Evolutionary conservation across 2,113 vertebrate genomes (phyloP).

Genomic region (Dromaius novaehollandiae): DNA sequence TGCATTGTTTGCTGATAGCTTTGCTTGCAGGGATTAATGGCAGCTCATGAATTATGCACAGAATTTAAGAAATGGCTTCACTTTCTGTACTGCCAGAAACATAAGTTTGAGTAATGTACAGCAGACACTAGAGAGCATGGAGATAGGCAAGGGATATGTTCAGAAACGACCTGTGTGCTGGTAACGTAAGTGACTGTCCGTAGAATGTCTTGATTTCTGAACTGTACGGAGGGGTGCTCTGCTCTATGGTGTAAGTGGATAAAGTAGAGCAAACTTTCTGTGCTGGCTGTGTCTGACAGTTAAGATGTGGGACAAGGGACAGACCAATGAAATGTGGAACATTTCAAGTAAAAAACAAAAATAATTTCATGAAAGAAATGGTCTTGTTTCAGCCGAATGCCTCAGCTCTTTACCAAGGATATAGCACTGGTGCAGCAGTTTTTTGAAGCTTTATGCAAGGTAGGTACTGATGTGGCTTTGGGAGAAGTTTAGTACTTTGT

Average conservation of each 20-base stretch:
- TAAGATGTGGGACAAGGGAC: neutral
- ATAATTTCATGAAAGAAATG: neutral
- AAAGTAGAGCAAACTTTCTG: neutral
- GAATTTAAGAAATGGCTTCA: neutral
- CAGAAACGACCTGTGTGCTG: neutral
- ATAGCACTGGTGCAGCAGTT: constrained; percentile 98
- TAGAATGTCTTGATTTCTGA: neutral
- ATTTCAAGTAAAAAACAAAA: neutral
- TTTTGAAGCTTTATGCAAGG: constrained; percentile 98
- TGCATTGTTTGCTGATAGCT: neutral
- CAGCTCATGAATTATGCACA: neutral
- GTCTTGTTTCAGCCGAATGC: constrained; percentile 90
- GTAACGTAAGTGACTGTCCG: neutral
- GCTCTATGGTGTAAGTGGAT: neutral
- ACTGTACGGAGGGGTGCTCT: neutral
- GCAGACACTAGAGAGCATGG: neutral
- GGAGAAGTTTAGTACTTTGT: neutral
- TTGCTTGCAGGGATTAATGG: neutral
- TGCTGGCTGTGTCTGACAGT: neutral
- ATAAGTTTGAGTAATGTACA: neutral
- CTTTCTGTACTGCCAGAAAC: neutral
- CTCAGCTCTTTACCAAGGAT: constrained; percentile 97
- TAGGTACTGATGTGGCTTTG: constrained; percentile 55
- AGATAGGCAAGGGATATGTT: neutral
- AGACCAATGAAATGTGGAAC: neutral